A percentile compares a stretch with the other conserved stretches of the same genome.
phyloP scores from a whole-genome alignment of 2,888 invertebrate species.

The Abrostola tripartita region DNA sequence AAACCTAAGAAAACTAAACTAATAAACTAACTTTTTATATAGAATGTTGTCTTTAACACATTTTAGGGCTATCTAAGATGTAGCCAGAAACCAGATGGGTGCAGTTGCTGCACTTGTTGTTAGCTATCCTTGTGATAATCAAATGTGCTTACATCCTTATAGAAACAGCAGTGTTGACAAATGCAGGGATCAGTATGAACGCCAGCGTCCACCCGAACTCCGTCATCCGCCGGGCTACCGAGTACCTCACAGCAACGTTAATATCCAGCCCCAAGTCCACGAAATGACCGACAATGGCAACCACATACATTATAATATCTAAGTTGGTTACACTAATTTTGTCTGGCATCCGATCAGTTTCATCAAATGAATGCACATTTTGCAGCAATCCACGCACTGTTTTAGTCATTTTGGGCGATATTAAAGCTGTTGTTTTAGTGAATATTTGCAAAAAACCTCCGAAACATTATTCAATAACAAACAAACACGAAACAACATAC shows the following conservation, averaged over 20 bases:
- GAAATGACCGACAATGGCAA: conserved; percentile 91
- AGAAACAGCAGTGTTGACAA: conserved; percentile 92
- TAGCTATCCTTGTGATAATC: conserved; percentile 6
- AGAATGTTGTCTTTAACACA: too few relatives aligned
- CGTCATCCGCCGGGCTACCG: conserved; percentile 82
- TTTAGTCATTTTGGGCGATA: conserved; percentile 71
- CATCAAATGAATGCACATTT: conserved; percentile 82
- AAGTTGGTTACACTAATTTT: conserved; percentile 88
- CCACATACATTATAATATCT: conserved; percentile 90
- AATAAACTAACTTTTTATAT: too few relatives aligned
- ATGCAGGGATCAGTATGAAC: conserved; percentile 92
- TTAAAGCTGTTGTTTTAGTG: not conserved
- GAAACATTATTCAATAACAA: conserved; percentile 16
- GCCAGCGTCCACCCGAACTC: conserved; percentile 91
- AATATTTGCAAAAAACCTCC: not conserved
- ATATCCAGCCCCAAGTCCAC: conserved; percentile 91
- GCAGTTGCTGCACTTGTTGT: too few relatives aligned
- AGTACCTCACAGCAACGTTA: conserved; percentile 91
- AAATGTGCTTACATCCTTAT: conserved; percentile 90
- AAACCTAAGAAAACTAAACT: too few relatives aligned
- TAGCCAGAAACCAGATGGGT: too few relatives aligned
- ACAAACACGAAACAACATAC: conserved; percentile 19
- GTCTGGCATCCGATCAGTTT: conserved; percentile 89
- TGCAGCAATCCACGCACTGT: conserved; percentile 71
- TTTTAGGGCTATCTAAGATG: too few relatives aligned